A percentile compares a stretch with the other conserved stretches of the same genome.
These are phyloP conservation scores for Neocrepidodera transversa DNA, from an alignment of 2,888 invertebrate species.

Conservation along the genomic window DNA sequence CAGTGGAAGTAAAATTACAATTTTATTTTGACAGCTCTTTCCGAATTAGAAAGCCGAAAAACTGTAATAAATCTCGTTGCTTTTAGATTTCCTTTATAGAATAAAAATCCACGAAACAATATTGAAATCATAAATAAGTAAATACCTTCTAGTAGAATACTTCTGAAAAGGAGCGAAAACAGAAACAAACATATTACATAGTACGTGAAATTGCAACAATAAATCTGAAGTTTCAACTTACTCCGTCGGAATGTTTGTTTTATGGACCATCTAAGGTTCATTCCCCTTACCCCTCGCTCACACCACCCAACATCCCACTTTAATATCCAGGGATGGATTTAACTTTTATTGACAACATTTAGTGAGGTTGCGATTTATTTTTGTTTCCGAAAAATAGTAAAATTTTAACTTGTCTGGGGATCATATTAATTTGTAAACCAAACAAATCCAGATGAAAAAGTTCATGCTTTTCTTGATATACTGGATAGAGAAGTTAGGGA, in stretches of 20 bases:
- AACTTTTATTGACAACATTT: neutral
- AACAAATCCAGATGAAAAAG: no score
- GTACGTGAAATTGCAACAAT: slow-evolving; percentile 55
- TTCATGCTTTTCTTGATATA: no score
- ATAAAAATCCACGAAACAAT: slow-evolving; percentile 14
- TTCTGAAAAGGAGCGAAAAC: slow-evolving; percentile 9
- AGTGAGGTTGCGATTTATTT: no score
- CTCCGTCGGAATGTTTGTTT: slow-evolving; percentile 54
- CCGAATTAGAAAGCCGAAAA: neutral
- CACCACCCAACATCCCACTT: slow-evolving; percentile 28
- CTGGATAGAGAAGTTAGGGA: no score
- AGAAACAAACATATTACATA: slow-evolving; percentile 35
- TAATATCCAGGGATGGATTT: neutral
- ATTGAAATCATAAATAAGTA: slow-evolving; percentile 26
- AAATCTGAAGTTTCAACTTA: slow-evolving; percentile 57
- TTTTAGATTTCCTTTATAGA: slow-evolving; percentile 6
- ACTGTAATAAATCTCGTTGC: slow-evolving; percentile 6
- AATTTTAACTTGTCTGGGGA: no score
- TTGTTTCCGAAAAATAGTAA: no score
- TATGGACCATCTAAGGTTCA: slow-evolving; percentile 54
- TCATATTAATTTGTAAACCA: no score
- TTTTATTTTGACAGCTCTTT: neutral
- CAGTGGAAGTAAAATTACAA: neutral
- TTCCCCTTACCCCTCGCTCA: slow-evolving; percentile 39
- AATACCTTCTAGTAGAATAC: slow-evolving; percentile 20